Base-by-base conservation (phyloP, 2,113 vertebrate species). In the Entelurus aequoreus region DNA sequence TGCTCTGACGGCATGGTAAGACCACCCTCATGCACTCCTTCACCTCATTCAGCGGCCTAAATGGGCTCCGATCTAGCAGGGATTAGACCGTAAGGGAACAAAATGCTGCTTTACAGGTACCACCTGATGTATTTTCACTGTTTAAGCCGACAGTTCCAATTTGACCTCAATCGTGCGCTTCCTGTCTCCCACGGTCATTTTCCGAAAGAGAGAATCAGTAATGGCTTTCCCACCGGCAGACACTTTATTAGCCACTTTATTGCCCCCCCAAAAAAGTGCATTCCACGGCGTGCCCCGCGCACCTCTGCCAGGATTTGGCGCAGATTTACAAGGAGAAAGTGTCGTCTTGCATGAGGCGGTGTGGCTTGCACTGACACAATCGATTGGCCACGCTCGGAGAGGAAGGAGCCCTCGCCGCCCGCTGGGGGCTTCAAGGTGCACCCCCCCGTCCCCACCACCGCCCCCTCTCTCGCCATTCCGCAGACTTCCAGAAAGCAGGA, bases 1-100 rank as follows among this genome's bases (percentile, higher is more conserved):
- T 97, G 93, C 84, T 98, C 97, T 0, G 95, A 99, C 0, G 92
- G 94, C 85, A 90, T 91, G 94, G 97, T 98, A 91, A 94, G 92
- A 79, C 51, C 10, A 56, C 51, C 65, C 53, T 47, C 69, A 48
- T 16, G 15, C 19, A 37, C 36, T 28, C 1, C 35, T 10, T 53
- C 51, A 37, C 6, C 14, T 37, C 44, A 10, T 8, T 14, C 4
- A 50, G 19, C 15, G 1, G 16, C 49, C 16, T 19, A 10, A 28
- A 28, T 28, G 28, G 28, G 28, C 28, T 28, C 28, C 4, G 28
- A 28, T 28, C 28, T 28, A 28, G 28, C 16, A 15, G 0, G 19
- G n/a, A 50, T 16, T 50, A 50, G 49, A 50, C 49, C n/a, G 19
- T 19, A 11, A 48, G 47, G 5, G 14, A 14, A 48, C 11, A 13